Percentiles rank a stretch among this genome's conserved stretches.
These are phyloP conservation scores for Pseudomyrmex gracilis DNA, from an alignment of 1,140 invertebrate genomes.

Conservation along the genomic window DNA sequence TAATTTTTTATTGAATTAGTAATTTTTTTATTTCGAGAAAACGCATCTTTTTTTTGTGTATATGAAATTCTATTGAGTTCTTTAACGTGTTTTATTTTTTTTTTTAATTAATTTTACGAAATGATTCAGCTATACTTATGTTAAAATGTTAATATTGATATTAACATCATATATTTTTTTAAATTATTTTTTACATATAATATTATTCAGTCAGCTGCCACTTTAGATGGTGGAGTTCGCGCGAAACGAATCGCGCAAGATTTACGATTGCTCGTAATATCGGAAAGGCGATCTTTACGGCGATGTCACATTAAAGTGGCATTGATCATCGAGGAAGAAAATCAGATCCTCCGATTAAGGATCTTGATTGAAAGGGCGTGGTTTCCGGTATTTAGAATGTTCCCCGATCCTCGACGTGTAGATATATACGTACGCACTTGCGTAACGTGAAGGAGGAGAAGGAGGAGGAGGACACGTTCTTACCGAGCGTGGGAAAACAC, in stretches of 20 bases:
- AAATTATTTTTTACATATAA: too few species aligned
- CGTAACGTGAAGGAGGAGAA: constrained; percentile 56
- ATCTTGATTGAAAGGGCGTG: constrained; percentile 67
- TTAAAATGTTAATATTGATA: too few species aligned
- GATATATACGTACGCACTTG: constrained; percentile 58
- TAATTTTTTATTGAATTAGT: neutral
- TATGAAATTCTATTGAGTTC: too few species aligned
- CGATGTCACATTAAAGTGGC: constrained; percentile 33
- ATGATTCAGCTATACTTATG: too few species aligned
- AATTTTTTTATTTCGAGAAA: neutral
- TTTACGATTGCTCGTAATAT: constrained; percentile 9
- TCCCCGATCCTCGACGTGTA: constrained; percentile 64
- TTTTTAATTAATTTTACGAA: too few species aligned
- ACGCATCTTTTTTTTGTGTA: too few species aligned
- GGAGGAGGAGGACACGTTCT: constrained; percentile 29
- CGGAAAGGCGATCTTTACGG: constrained; percentile 4
- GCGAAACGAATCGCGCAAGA: neutral
- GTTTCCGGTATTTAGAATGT: constrained; percentile 70
- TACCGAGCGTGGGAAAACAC: constrained; percentile 42
- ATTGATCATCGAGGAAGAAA: constrained; percentile 30
- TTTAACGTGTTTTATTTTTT: too few species aligned
- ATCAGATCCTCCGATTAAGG: constrained; percentile 59
- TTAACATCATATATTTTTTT: too few species aligned
- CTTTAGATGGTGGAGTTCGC: too few species aligned
- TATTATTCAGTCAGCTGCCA: too few species aligned